A percentile compares a stretch with the other conserved stretches of the same genome.
phyloP scores from a whole-genome alignment of 2,113 vertebrate genomes.

The Microtus ochrogaster region DNA sequence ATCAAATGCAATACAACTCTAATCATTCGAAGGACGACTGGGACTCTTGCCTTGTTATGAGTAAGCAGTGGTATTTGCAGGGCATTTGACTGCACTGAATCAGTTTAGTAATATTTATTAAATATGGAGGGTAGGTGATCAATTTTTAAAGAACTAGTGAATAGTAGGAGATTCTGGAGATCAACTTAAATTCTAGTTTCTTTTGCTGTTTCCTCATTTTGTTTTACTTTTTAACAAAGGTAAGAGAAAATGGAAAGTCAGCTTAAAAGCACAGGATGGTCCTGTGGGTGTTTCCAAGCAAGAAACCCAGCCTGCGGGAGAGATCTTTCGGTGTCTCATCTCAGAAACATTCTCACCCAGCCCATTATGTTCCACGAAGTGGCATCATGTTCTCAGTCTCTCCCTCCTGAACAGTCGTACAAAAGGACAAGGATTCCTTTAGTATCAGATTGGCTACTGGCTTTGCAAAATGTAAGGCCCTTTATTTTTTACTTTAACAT shows the following conservation, averaged over 20 bases:
- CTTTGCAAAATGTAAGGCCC: not conserved
- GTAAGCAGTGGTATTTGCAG: not conserved
- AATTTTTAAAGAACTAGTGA: slow-evolving; percentile 14
- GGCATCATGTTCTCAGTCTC: not conserved
- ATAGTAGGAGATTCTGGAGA: not conserved
- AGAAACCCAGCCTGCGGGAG: not conserved
- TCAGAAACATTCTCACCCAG: not conserved
- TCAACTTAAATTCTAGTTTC: not conserved
- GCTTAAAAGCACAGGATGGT: not conserved
- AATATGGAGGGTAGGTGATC: not conserved
- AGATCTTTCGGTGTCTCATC: not conserved
- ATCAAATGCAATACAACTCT: not conserved
- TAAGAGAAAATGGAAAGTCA: not conserved
- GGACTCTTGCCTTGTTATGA: not conserved
- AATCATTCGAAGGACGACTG: not conserved
- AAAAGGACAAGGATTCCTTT: not conserved
- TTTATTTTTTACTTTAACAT: not conserved
- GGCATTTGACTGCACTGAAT: not conserved
- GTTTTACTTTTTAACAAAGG: slow-evolving; percentile 24
- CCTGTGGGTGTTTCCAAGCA: slow-evolving; percentile 6
- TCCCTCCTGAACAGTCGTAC: not conserved
- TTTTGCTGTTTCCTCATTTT: not conserved
- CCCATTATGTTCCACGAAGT: not conserved
- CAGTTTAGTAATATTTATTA: not conserved
- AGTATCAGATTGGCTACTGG: not conserved